Base-by-base conservation (phyloP, 1,140 invertebrate genomes). In the Hirudo medicinalis region DNA sequence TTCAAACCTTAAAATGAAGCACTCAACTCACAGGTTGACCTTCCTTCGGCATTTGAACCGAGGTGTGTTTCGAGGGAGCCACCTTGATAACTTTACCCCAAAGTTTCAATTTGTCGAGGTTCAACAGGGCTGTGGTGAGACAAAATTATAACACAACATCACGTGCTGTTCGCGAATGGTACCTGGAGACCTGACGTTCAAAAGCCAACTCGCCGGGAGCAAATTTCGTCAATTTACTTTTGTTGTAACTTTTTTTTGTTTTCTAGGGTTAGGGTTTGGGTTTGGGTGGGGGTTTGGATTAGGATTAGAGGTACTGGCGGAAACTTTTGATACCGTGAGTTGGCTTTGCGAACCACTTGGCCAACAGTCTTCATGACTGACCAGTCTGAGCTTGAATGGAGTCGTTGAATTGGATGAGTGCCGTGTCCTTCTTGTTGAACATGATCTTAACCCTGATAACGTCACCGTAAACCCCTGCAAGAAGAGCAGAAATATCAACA, bases 401-500 rank as follows among this genome's bases (percentile, higher is more conserved):
- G 63, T 97, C 94, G 76, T 91, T 90, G 87, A 96, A 91, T 84
- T 98, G 94, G 81, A 97, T 91, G 75, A 98, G 86, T 77, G 94
- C 94, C 82, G 91, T 95, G 85, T 97, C 93, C 85, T 97, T 97
- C 85, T 97, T 97, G 86, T 97, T 97, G 86, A 96, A 97, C 75
- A 98, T 86, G 78, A 98, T 97, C 85, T 98, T 98, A 85, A 97
- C 93, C 81, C 94, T 87, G 84, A 94, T 88, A 85, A 97, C 91
- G 88, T 98, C 93, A 78, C 94, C 91, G 85, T 97, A 94, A 78
- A 73, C 72, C 15, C 72, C 72, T 73, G 54, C 17, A 49, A 71
- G 20, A n/a, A 25, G 20, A 55, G 17, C 2, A 70, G 22, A 13
- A 25, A 8, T 54, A 72, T 74, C 72, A 71, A 74, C 73, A 76